Evolutionary conservation across 2,113 vertebrate genomes (phyloP), one percentile per base, ranked within the genome.

Genomic region (Colistium nudipinnis): DNA sequence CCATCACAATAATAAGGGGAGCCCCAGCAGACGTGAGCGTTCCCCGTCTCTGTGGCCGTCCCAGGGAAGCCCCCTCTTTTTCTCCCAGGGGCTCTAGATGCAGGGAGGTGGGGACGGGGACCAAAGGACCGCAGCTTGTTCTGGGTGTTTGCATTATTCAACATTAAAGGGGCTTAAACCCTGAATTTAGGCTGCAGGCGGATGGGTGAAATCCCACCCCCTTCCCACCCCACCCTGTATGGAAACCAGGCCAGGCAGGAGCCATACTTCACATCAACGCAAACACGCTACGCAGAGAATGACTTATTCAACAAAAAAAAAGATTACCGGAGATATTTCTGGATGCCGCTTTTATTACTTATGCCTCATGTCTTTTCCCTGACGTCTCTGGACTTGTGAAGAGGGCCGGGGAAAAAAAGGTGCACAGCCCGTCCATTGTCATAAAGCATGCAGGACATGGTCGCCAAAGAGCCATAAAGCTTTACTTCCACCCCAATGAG

Each of bases 1-100:
- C 78, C 76, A 87, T 89, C 87, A 86, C 82, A 85, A 80, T 90
- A 87, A 84, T 74, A 84, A 81, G 64, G 59, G 53, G 41, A 78
- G 71, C 68, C 62, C 86, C 71, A 39, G 78, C 60, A 85, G 80
- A 82, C 41, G 45, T 70, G 30, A 31, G 83, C 56, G 71, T 53
- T 64, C 38, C 43, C 14, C 6, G 4, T 80, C 65, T 65, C 74
- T 6, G 14, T 43, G 56, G 62, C 38, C 63, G 62, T 59, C 60
- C 19, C 67, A 62, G 79, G 85, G 66, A 83, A 84, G 61, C 67
- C 82, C 84, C 63, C 57, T 24, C 1, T 41, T 70, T 56, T 35
- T n/a, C 66, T 74, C 30, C 13, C 14, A 12, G 36, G 62, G 71
- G 43, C 62, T 78, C 47, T 70, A 78, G 72, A 69, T 74, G 61